phyloP scores from a whole-genome alignment of 1,140 invertebrate genomes.

The Aphelinus atriplicis region DNA sequence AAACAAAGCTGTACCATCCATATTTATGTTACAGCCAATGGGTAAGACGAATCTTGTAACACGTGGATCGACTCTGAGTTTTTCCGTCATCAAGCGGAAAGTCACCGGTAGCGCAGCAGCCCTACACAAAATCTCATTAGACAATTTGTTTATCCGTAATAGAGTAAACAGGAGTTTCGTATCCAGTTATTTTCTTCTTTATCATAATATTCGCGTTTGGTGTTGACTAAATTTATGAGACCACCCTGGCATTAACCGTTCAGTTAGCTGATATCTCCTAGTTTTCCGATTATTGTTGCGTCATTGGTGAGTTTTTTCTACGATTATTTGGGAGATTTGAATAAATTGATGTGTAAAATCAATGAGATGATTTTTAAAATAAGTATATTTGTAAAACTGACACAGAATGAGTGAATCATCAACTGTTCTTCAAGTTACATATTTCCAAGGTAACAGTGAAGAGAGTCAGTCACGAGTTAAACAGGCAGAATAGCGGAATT shows the following conservation, averaged over 20 bases:
- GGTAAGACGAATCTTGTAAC: slow-evolving; percentile 92
- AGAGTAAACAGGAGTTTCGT: too few species aligned
- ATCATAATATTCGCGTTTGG: too few species aligned
- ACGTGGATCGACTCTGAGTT: slow-evolving; percentile 85
- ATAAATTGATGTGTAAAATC: too few species aligned
- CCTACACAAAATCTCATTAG: slow-evolving; percentile 70
- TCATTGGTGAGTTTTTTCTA: too few species aligned
- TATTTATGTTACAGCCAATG: slow-evolving; percentile 92
- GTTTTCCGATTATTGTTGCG: too few species aligned
- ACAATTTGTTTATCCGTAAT: slow-evolving; percentile 4
- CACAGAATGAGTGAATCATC: too few species aligned
- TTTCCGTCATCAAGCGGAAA: slow-evolving; percentile 93
- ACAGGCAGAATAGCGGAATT: slow-evolving; percentile 61
- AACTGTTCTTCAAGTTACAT: too few species aligned
- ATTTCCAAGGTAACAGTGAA: not conserved
- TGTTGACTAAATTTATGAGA: slow-evolving; percentile 1
- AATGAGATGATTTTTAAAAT: too few species aligned
- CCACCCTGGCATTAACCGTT: slow-evolving; percentile 15
- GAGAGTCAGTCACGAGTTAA: not conserved
- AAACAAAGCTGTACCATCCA: slow-evolving; percentile 94
- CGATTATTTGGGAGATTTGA: too few species aligned
- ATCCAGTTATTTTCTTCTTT: too few species aligned
- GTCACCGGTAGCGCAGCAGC: slow-evolving; percentile 94
- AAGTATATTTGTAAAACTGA: too few species aligned
- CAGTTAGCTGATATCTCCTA: too few species aligned